A percentile compares a stretch with the other conserved stretches of the same genome.
Conservation (phyloP, 1,140 invertebrate species). For the Drosophila pruinosa region DNA sequence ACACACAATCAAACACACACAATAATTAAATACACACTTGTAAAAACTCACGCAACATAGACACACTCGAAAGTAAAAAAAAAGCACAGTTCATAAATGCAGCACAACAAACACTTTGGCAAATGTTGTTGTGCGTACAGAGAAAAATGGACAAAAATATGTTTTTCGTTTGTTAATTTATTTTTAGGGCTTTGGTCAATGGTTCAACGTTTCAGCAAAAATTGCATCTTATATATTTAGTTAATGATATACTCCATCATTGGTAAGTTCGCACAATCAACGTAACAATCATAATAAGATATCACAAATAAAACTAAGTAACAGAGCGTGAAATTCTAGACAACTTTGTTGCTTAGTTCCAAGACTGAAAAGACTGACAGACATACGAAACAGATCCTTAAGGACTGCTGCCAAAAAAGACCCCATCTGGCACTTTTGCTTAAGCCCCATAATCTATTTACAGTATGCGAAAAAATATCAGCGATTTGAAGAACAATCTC, state of each 20-base stretch:
- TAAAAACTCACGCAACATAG: conserved; percentile 3
- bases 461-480: conserved; percentile 96
- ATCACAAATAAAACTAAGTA: not conserved
- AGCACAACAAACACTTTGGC: conserved; percentile 60
- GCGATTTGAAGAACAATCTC: conserved; percentile 94
- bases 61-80: not conserved
- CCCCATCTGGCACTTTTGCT: conserved; percentile 10
- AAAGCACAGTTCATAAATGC: not conserved
- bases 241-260: conserved; percentile 98
- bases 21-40: not conserved
- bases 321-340: not conserved
- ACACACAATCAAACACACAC: not conserved
- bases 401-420: conserved; percentile 2
- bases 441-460: conserved; percentile 68
- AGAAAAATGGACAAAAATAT: conserved; percentile 66
- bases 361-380: not conserved
- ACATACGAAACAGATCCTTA: not conserved
- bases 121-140: conserved; percentile 64
- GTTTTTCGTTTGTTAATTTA: conserved; percentile 82
- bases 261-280: conserved; percentile 88
- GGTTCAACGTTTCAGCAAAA: conserved; percentile 93
- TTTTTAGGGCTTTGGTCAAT: conserved; percentile 89
- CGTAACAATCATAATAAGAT: conserved; percentile 9
- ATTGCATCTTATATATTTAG: conserved; percentile 98
- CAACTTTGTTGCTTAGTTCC: conserved; percentile 31